Evolutionary conservation across 2,113 vertebrate genomes (phyloP).

Genomic region (Microcebus murinus): DNA sequence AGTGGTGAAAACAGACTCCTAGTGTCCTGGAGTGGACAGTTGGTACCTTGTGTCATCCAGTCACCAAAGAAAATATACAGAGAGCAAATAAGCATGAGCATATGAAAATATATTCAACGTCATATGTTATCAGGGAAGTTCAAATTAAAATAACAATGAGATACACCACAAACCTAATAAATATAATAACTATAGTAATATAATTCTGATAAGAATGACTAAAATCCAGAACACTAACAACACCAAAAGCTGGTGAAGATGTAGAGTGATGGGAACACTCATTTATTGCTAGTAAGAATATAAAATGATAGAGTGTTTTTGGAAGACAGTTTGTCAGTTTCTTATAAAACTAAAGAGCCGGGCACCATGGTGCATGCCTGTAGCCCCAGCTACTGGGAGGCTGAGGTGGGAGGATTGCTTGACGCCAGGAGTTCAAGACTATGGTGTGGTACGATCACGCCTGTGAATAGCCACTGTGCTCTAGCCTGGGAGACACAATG

Average conservation of each 20-base stretch:
- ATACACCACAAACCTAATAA: not conserved
- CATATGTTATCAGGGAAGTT: not conserved
- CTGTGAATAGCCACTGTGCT: too few species aligned
- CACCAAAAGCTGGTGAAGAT: not conserved
- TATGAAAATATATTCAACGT: not conserved
- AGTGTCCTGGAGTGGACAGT: not conserved
- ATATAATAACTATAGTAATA: not conserved
- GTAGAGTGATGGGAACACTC: not conserved
- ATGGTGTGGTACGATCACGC: too few species aligned
- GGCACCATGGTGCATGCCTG: too few species aligned
- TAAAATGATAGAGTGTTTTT: too few species aligned
- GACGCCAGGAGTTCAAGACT: too few species aligned
- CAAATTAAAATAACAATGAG: not conserved
- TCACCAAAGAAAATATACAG: not conserved
- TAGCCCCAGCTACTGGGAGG: too few species aligned
- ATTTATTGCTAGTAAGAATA: not conserved
- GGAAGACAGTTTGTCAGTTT: not conserved
- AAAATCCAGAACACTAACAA: not conserved
- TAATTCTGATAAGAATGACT: not conserved
- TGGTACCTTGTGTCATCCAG: too few species aligned
- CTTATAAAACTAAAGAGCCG: not conserved
- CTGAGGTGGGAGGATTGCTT: too few species aligned
- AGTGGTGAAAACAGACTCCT: not conserved
- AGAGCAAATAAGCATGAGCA: not conserved
- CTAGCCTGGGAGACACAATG: too few species aligned